Conservation (phyloP, 2,888 invertebrate genomes). For the Leptopilina syphax region DNA sequence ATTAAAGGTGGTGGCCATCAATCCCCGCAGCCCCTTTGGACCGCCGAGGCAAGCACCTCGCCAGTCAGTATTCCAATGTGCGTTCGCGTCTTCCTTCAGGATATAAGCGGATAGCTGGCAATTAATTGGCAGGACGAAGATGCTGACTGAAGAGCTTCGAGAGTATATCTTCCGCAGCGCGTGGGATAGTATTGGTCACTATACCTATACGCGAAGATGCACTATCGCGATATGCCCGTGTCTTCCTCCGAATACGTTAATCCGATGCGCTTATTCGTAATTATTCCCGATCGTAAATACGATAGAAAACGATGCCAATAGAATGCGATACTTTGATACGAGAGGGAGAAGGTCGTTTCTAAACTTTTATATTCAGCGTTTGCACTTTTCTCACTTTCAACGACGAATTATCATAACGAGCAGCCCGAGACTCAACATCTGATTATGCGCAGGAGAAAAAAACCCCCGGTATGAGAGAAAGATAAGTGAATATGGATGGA, state of each 20-base stretch:
- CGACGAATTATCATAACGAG: conserved; percentile 28
- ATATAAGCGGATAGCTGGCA: conserved; percentile 56
- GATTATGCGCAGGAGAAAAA: neutral
- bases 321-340: conserved; percentile 33
- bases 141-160: conserved; percentile 37
- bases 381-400: conserved; percentile 17
- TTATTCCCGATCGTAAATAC: conserved; percentile 37
- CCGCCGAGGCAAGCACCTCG: conserved; percentile 55
- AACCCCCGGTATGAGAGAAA: neutral
- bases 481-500: neutral
- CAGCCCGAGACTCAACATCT: conserved; percentile 3
- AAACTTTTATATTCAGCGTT: neutral
- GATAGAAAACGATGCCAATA: conserved; percentile 37
- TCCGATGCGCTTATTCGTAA: conserved; percentile 35
- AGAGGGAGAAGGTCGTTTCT: conserved; percentile 20
- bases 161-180: conserved; percentile 11
- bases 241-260: conserved; percentile 34
- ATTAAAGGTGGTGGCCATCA: conserved; percentile 76
- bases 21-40: conserved; percentile 65
- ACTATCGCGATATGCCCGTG: conserved; percentile 35
- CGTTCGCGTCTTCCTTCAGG: conserved; percentile 56
- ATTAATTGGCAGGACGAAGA: conserved; percentile 62
- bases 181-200: conserved; percentile 35
- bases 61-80: conserved; percentile 1
- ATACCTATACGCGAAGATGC: neutral